Conservation (phyloP, 37 sponge, comb jelly and placozoan genomes). For the Tethya wilhelma region DNA sequence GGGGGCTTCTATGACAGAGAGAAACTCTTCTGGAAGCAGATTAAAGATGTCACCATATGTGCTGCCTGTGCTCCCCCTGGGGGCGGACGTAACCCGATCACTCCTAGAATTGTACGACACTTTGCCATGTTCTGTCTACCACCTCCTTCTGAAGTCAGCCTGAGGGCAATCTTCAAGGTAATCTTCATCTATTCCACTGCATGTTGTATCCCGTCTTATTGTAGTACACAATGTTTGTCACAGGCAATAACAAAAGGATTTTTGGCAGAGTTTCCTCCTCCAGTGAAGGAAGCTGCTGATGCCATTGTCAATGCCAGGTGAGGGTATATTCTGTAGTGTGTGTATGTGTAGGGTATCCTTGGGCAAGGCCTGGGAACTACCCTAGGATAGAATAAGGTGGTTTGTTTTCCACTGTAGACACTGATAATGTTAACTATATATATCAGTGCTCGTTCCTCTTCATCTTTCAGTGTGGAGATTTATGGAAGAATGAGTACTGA, state of each 20-base stretch:
- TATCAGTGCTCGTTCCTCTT: neutral
- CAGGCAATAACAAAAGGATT: slow-evolving; percentile 93
- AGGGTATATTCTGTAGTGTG: no score
- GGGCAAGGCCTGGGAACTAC: no score
- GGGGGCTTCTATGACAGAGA: slow-evolving; percentile 98
- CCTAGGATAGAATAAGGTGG: neutral
- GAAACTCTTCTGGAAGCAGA: slow-evolving; percentile 97
- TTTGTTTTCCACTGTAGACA: neutral
- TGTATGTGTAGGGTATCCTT: no score
- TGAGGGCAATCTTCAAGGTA: slow-evolving; percentile 90
- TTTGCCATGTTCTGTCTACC: slow-evolving; percentile 96
- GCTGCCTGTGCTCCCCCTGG: slow-evolving; percentile 99
- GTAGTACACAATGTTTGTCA: neutral
- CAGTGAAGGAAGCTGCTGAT: slow-evolving; percentile 90
- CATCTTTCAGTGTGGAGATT: slow-evolving; percentile 82
- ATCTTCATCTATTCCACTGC: neutral
- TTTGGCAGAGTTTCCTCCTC: slow-evolving; percentile 90
- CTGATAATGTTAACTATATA: neutral
- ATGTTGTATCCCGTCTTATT: neutral
- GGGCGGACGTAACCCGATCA: slow-evolving; percentile 97
- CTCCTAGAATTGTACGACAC: slow-evolving; percentile 95
- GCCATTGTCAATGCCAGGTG: slow-evolving; percentile 93
- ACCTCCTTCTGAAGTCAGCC: slow-evolving; percentile 84
- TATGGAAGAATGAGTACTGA: slow-evolving; percentile 97
- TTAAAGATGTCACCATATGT: slow-evolving; percentile 93